Evolutionary conservation across 2,113 vertebrate species (phyloP).

Genomic region (Eolophus roseicapilla): DNA sequence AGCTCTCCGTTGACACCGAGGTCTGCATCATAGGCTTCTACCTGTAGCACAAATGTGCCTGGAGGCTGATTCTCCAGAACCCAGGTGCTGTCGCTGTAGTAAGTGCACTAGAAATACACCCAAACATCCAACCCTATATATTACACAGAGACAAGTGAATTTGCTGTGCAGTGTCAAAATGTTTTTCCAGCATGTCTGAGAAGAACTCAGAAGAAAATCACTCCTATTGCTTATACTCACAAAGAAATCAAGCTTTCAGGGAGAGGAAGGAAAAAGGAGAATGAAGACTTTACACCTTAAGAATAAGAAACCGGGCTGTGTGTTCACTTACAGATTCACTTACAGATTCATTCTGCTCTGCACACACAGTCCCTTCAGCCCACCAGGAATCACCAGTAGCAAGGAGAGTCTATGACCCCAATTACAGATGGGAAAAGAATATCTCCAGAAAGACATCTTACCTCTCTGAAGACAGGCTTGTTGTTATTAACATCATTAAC

Average conservation of each 20-base stretch:
- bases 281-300: background rate
- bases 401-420: background rate
- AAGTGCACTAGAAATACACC: conserved; percentile 77
- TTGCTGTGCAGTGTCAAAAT: background rate
- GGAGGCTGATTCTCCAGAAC: conserved; percentile 87
- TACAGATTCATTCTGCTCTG: background rate
- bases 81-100: conserved; percentile 82
- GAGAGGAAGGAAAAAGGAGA: background rate
- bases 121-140: background rate
- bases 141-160: background rate
- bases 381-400: background rate
- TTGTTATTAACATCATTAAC: conserved; percentile 91
- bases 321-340: background rate
- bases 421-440: background rate
- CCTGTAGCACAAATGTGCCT: conserved; percentile 78
- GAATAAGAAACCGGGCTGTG: background rate
- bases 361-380: background rate
- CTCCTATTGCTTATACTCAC: background rate
- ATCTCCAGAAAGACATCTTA: conserved; percentile 34
- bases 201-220: background rate
- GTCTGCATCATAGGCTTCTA: conserved; percentile 84
- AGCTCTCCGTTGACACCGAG: conserved; percentile 85
- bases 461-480: conserved; percentile 86
- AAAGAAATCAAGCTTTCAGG: background rate
- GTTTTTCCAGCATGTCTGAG: background rate